These are phyloP conservation scores for Leptinotarsa juncta DNA, from an alignment of 2,888 invertebrate genomes.

Conservation along the genomic window DNA sequence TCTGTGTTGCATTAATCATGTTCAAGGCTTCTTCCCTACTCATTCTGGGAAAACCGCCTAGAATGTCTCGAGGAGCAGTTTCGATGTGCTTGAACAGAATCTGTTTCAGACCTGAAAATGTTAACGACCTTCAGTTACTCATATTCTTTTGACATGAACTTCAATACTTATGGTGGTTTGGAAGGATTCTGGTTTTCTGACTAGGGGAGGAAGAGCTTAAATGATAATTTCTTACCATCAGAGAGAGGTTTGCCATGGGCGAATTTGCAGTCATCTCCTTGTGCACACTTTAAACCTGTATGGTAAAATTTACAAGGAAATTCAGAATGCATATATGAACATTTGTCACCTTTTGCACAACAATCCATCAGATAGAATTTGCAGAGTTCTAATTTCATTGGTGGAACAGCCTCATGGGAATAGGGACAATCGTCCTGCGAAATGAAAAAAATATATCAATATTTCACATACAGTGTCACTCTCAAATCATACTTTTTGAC, in stretches of 20 bases:
- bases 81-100: conserved; percentile 80
- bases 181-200: conserved; percentile 13
- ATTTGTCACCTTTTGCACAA: conserved; percentile 95
- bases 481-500: conserved; percentile 71
- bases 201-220: not conserved
- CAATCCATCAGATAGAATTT: conserved; percentile 97
- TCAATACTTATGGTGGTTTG: conserved; percentile 22
- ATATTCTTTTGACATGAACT: not conserved
- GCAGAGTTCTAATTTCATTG: conserved; percentile 92
- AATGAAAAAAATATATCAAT: conserved; percentile 41
- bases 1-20: conserved; percentile 68
- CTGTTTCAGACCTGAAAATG: conserved; percentile 59
- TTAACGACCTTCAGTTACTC: not conserved
- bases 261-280: conserved; percentile 87
- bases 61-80: conserved; percentile 89
- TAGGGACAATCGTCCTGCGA: conserved; percentile 85
- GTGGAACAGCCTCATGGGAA: conserved; percentile 85
- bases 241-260: conserved; percentile 90
- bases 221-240: conserved; percentile 69
- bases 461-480: not conserved
- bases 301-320: conserved; percentile 98
- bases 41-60: conserved; percentile 89
- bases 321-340: conserved; percentile 95
- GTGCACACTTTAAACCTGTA: conserved; percentile 87
- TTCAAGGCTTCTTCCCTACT: conserved; percentile 79